Evolutionary conservation across 1,140 invertebrate genomes (phyloP).

Genomic region (Diabrotica virgifera): DNA sequence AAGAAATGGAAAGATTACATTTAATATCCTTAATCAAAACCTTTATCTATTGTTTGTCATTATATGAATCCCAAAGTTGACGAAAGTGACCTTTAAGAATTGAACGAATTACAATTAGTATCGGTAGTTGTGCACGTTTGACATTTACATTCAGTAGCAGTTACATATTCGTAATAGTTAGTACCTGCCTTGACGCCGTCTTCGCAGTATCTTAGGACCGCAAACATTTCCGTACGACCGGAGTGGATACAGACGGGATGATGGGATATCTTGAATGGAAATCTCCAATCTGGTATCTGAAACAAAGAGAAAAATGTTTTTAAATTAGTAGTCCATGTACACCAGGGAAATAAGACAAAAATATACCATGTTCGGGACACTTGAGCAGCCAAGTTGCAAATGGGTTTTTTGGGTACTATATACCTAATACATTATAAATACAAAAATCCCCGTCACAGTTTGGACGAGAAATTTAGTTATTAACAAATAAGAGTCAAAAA

Average conservation of each 20-base stretch:
- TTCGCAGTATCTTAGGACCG: constrained; percentile 63
- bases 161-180: constrained; percentile 57
- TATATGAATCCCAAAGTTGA: constrained; percentile 36
- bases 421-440: too few species aligned
- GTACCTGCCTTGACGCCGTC: constrained; percentile 55
- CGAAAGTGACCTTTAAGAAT: constrained; percentile 47
- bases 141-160: constrained; percentile 59
- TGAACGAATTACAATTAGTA: constrained; percentile 50
- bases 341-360: too few species aligned
- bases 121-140: constrained; percentile 44
- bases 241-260: constrained; percentile 83
- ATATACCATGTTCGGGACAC: too few species aligned
- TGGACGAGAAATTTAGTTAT: too few species aligned
- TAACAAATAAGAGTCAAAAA: too few species aligned
- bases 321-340: too few species aligned
- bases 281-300: constrained; percentile 79
- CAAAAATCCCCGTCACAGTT: too few species aligned
- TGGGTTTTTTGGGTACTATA: too few species aligned
- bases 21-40: neutral
- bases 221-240: constrained; percentile 53
- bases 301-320: constrained; percentile 23
- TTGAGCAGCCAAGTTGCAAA: too few species aligned
- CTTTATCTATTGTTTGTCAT: neutral
- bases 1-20: too few species aligned
- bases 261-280: constrained; percentile 78